Base-by-base conservation (phyloP, 2,888 invertebrate genomes). In the Leucophenga montana region DNA sequence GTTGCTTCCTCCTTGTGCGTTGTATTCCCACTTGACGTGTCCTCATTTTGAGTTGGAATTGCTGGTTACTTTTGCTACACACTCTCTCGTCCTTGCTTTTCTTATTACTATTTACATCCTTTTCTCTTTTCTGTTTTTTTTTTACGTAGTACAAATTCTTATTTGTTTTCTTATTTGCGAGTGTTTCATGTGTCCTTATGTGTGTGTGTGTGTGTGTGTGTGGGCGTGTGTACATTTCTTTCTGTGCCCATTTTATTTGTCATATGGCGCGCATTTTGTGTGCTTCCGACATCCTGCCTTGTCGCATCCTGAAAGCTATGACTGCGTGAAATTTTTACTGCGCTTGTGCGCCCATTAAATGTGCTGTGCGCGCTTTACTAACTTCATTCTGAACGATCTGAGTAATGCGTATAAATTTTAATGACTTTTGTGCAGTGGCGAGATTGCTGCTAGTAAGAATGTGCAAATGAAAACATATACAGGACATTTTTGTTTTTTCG, bases 251-350 rank as follows among this genome's bases (percentile, higher is more conserved):
- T 78, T 79, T 80, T 79, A 75, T 79, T 73, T 75, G 75, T 81
- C 81, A 81, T 79, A 82, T 81, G 81, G 81, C 80, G 80, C 82
- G 82, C 82, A 80, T 80, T 82, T 80, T 76, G 73, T 73, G 75
- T 80, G 79, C 77, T 77, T 78, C 77, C 74, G 66, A 71, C 16
- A 3, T 11, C 16, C 48, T 64, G 62, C 48, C 22, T 64, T 46
- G 46, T 22, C n/a, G 18, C 39, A 5, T 39, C 18, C 62, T 64
- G 31, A 13, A 20, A 20, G 33, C 46, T 20, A 50, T 39, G 53
- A 39, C 18, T 39, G 20, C 39, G 22, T 64, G 62, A 22, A 64
- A 39, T 20, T 64, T 64, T 64, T 64, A 64, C 62, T 64, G 62
- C 62, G 61, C 61, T 61, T 61, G 61, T 61, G 61, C 61, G 61